Conservation (phyloP, 2,888 invertebrate species). For the Terebella lapidaria region DNA sequence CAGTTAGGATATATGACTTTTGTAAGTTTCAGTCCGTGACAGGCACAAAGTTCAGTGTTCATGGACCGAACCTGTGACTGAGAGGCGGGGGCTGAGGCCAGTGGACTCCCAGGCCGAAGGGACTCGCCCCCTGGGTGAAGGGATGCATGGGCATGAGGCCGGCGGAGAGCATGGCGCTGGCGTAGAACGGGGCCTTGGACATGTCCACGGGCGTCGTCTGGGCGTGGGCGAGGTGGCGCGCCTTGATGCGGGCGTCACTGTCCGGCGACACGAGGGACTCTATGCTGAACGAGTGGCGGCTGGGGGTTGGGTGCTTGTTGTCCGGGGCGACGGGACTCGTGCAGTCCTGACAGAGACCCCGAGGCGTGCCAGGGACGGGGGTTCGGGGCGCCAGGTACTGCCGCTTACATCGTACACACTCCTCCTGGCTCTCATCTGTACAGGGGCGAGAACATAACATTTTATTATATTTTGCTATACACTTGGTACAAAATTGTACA, state of each 20-base stretch:
- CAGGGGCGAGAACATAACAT: neutral
- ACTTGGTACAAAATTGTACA: too few relatives aligned
- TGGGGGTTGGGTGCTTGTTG: neutral
- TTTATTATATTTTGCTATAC: too few relatives aligned
- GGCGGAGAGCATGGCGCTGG: slow-evolving; percentile 15
- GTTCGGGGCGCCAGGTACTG: slow-evolving; percentile 8
- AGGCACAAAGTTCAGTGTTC: too few relatives aligned
- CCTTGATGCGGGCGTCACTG: neutral
- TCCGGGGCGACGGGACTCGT: neutral
- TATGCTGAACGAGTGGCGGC: slow-evolving; percentile 17
- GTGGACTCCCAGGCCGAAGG: neutral
- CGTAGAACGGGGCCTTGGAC: slow-evolving; percentile 9
- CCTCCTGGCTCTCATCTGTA: slow-evolving; percentile 18
- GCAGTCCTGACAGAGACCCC: slow-evolving; percentile 5
- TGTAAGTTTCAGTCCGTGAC: too few relatives aligned
- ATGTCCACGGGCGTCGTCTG: neutral
- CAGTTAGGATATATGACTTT: too few relatives aligned
- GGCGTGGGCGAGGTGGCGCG: neutral
- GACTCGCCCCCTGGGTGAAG: neutral
- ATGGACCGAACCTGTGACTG: neutral
- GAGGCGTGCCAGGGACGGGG: neutral
- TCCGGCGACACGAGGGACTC: slow-evolving; percentile 17
- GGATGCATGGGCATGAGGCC: slow-evolving; percentile 5
- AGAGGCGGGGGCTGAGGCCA: neutral
- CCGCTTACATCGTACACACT: slow-evolving; percentile 16